These are phyloP conservation scores for Trogon melanurus DNA, from an alignment of 2,113 vertebrate species.

Conservation along the genomic window DNA sequence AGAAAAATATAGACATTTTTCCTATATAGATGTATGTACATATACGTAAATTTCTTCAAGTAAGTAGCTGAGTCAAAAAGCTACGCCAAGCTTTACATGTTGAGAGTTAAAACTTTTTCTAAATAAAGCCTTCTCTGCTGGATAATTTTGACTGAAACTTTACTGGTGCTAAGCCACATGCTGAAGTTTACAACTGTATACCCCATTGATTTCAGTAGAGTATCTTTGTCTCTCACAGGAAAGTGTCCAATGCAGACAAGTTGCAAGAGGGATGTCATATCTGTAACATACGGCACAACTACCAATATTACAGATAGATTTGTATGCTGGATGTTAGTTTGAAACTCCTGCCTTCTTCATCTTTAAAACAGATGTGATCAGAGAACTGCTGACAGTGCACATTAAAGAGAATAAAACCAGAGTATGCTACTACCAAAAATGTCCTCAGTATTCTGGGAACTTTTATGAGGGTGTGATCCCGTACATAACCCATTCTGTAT, in stretches of 20 bases:
- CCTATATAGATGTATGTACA: background rate
- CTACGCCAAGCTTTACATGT: background rate
- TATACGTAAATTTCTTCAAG: background rate
- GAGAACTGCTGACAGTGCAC: background rate
- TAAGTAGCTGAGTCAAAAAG: background rate
- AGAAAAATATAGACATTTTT: background rate
- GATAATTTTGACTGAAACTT: background rate
- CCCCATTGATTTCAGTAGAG: accelerated
- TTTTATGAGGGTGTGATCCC: background rate
- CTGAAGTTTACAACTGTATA: background rate
- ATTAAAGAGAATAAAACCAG: background rate
- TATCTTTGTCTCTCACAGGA: background rate
- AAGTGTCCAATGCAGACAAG: background rate
- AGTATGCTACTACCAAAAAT: background rate
- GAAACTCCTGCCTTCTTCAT: background rate
- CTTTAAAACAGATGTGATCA: background rate
- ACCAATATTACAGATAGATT: background rate
- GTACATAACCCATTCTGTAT: background rate
- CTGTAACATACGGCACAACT: background rate
- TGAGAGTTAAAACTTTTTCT: background rate
- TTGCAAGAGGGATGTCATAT: background rate
- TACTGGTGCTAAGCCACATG: background rate
- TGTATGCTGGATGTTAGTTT: background rate
- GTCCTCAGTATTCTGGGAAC: background rate
- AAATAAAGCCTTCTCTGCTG: background rate